Conservation (phyloP, 2,113 vertebrate species). For the Garra rufa region DNA sequence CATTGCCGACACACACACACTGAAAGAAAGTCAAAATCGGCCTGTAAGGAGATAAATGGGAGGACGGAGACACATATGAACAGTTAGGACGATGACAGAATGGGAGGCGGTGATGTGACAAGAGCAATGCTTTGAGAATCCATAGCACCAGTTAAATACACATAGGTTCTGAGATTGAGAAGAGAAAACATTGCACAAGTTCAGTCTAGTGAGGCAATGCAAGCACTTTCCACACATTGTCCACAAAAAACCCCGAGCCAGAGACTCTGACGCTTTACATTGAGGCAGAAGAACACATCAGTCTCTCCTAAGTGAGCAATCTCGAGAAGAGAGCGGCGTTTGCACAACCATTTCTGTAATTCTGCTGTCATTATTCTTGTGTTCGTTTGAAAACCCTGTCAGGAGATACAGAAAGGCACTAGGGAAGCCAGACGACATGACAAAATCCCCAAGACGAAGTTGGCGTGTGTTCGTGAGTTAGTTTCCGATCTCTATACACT, state of each 20-base stretch:
- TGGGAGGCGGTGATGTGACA: conserved; percentile 72
- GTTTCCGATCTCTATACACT: conserved; percentile 49
- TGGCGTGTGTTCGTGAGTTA: conserved; percentile 62
- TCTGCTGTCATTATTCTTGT: conserved; percentile 44
- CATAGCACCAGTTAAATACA: conserved; percentile 82
- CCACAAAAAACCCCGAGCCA: conserved; percentile 10
- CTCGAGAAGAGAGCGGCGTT: conserved; percentile 22
- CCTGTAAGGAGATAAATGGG: conserved; percentile 61
- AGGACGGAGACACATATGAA: conserved; percentile 56
- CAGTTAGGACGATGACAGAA: conserved; percentile 55
- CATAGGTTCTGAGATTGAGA: conserved; percentile 84
- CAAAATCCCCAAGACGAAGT: conserved; percentile 64
- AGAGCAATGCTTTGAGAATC: conserved; percentile 70
- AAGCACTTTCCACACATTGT: conserved; percentile 57
- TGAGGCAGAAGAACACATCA: conserved; percentile 22
- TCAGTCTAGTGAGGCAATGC: conserved; percentile 68
- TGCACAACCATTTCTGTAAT: conserved; percentile 25
- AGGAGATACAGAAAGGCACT: conserved; percentile 80
- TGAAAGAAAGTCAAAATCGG: conserved; percentile 36
- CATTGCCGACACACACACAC: conserved; percentile 61
- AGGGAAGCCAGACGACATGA: conserved; percentile 72
- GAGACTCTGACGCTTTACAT: conserved; percentile 32
- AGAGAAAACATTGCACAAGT: conserved; percentile 80
- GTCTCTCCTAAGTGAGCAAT: conserved; percentile 22
- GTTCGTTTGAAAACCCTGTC: conserved; percentile 72